Evolutionary conservation across 2,888 invertebrate genomes (phyloP), one percentile per base, ranked within the genome.

Genomic region (Xestobium rufovillosum): DNA sequence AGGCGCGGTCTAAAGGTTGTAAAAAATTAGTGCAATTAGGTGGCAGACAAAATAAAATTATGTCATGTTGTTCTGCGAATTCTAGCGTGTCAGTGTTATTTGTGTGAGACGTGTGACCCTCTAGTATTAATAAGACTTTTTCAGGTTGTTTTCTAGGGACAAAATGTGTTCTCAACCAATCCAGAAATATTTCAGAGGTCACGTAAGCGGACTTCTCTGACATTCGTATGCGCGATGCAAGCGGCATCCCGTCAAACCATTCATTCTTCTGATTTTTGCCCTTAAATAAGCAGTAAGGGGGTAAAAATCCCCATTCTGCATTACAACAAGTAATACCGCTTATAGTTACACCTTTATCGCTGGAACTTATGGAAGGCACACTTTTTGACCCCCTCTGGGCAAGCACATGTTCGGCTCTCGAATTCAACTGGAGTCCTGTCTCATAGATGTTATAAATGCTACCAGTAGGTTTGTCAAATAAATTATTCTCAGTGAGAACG

Each of bases 311-410:
- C n/a, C n/a, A 6, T 19, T 19, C 23, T 19, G 23, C 23, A n/a
- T 19, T 19, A 6, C 23, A 19, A 19, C 23, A 19, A 6, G 23
- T 8, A 19, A 19, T 19, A 19, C 6, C 23, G n/a, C 53, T 19
- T 19, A n/a, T 19, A 8, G 6, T 19, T 19, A 8, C 23, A 8
- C 23, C 23, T 19, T 19, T 19, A 6, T 19, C 23, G n/a, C 6
- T n/a, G n/a, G 48, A 47, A 28, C 48, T 45, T 15, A 50, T 16
- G 3, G 33, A 30, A 13, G 23, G 23, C n/a, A 19, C 23, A n/a
- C 23, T 19, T n/a, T n/a, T 19, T 19, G 23, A 19, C n/a, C 23
- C 23, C 23, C n/a, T 19, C 30, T 28, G 33, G 6, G 45, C 42
- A 26, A 44, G 14, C 4, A 44, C 39, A 30, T 34, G 31, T 25